Conservation (phyloP, 2,888 invertebrate genomes). For the Brassicogethes aeneus region DNA sequence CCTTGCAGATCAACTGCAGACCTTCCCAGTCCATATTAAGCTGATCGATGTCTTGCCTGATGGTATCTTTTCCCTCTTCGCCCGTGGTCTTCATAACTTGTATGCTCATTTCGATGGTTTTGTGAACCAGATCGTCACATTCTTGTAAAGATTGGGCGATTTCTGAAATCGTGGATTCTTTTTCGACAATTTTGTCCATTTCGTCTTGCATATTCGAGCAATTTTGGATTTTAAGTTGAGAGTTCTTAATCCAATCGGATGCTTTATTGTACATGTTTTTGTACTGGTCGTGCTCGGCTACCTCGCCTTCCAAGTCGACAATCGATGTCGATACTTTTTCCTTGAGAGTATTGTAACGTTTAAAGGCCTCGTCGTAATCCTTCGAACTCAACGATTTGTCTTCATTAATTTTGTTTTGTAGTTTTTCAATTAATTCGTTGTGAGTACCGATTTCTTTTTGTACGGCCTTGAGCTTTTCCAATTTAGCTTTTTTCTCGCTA, state of each 20-base stretch:
- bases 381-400: slow-evolving; percentile 45
- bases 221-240: slow-evolving; percentile 73
- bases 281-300: slow-evolving; percentile 79
- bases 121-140: slow-evolving; percentile 64
- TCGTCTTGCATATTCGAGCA: slow-evolving; percentile 85
- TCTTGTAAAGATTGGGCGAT: slow-evolving; percentile 60
- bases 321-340: slow-evolving; percentile 58
- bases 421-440: slow-evolving; percentile 65
- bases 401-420: slow-evolving; percentile 64
- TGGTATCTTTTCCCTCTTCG: slow-evolving; percentile 72
- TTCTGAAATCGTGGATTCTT: slow-evolving; percentile 64
- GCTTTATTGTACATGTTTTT: slow-evolving; percentile 74
- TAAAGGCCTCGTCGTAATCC: slow-evolving; percentile 61
- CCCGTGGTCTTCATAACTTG: slow-evolving; percentile 69
- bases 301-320: slow-evolving; percentile 67
- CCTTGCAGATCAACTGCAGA: slow-evolving; percentile 64
- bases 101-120: slow-evolving; percentile 64
- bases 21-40: slow-evolving; percentile 76
- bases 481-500: slow-evolving; percentile 80
- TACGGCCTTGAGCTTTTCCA: slow-evolving; percentile 80
- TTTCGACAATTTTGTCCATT: slow-evolving; percentile 64
- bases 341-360: slow-evolving; percentile 62
- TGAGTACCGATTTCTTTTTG: slow-evolving; percentile 76
- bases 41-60: slow-evolving; percentile 74
- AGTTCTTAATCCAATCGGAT: slow-evolving; percentile 76